phyloP scores from a whole-genome alignment of 30 jellyfish, hydroid and myxozoan genomes.

The Sanderia malayensis region DNA sequence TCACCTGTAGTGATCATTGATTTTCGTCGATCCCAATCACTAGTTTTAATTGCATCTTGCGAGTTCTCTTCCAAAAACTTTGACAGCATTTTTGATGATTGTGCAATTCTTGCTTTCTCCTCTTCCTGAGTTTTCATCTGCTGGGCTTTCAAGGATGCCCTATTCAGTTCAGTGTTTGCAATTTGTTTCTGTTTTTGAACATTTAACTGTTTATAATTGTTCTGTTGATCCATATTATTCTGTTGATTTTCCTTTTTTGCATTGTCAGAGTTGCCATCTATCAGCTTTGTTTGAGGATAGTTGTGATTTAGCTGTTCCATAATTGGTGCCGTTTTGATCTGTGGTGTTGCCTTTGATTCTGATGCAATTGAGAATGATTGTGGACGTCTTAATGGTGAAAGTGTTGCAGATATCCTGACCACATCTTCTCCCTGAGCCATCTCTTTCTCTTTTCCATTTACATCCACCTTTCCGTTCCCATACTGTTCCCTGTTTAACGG shows the following conservation, averaged over 20 bases:
- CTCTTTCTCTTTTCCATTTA: background rate
- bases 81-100: slow-evolving; percentile 34
- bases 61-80: slow-evolving; percentile 49
- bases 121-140: slow-evolving; percentile 1
- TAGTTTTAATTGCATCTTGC: background rate
- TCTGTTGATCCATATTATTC: background rate
- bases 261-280: slow-evolving; percentile 5
- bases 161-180: background rate
- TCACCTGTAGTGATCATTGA: slow-evolving; percentile 36
- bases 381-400: slow-evolving; percentile 25
- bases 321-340: background rate
- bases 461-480: background rate
- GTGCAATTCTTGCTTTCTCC: slow-evolving; percentile 28
- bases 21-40: slow-evolving; percentile 63
- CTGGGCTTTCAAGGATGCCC: slow-evolving; percentile 31
- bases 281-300: background rate
- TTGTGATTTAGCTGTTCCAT: background rate
- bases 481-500: background rate
- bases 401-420: slow-evolving; percentile 7
- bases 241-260: background rate
- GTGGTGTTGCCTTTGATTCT: background rate
- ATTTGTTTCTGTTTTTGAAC: background rate
- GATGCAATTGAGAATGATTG: background rate
- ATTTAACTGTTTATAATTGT: background rate
- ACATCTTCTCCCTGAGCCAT: background rate